Evolutionary conservation across 2,113 vertebrate species (phyloP).

Genomic region (Nothoprocta perdicaria): DNA sequence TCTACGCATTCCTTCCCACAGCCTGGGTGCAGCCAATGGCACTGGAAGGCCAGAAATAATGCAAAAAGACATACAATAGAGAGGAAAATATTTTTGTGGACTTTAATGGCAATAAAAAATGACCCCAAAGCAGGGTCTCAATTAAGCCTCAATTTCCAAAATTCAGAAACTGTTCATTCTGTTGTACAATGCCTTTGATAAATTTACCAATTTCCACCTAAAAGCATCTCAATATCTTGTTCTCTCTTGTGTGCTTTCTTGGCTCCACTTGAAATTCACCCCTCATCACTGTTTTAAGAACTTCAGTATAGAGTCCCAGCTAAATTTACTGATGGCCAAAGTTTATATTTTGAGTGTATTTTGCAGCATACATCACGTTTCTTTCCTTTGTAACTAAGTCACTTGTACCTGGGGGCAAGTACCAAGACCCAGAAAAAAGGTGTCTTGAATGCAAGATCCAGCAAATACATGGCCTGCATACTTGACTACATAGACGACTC

Average conservation of each 20-base stretch:
- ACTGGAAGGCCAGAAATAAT: not conserved
- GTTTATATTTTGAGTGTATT: not conserved
- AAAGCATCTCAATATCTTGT: not conserved
- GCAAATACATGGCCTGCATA: not conserved
- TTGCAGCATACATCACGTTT: not conserved
- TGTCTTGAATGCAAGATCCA: not conserved
- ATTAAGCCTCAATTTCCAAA: not conserved
- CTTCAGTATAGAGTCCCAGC: not conserved
- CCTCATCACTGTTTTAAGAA: not conserved
- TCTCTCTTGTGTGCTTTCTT: not conserved
- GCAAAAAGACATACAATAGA: not conserved
- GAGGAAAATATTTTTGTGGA: not conserved
- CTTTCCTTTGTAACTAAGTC: not conserved
- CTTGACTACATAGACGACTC: not conserved
- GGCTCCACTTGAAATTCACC: not conserved
- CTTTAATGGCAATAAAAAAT: not conserved
- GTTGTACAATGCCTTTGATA: not conserved
- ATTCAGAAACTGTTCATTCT: not conserved
- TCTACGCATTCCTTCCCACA: not conserved
- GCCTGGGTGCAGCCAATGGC: not conserved
- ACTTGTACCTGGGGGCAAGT: not conserved
- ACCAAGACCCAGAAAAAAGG: not conserved
- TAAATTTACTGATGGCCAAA: not conserved
- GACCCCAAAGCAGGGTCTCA: not conserved
- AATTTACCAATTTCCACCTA: not conserved